Base-by-base conservation (phyloP, 2,113 vertebrate genomes). In the Opisthocomus hoazin region DNA sequence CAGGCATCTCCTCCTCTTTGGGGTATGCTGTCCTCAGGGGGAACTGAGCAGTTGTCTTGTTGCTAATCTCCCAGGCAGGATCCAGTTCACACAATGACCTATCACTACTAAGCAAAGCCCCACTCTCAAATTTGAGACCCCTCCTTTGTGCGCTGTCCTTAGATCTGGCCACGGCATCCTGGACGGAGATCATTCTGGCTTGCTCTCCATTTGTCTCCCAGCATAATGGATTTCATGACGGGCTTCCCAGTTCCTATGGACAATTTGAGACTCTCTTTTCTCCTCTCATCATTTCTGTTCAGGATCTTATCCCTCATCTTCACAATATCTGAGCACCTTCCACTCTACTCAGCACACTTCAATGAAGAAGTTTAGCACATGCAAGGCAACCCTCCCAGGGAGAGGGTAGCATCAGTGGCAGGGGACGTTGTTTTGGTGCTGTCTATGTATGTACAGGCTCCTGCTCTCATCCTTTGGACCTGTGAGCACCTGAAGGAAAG, bases 171-270 rank as follows among this genome's bases (percentile, higher is more conserved):
- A 43, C 71, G 50, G 16, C 41, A 34, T 27, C 32, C n/a, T 4
- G 3, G 21, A 54, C 0, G 0, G 53, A 63, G 53, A 27, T 20
- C 8, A 5, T 61, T 57, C 36, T 73, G 48, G 18, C 22, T 50
- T 75, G 24, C 20, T 51, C 16, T 17, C 46, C 11, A 0, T 23
- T 69, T 83, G 9, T 56, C 11, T 51, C 36, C 53, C 30, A 64
- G 5, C 51, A 63, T 16, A 7, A 16, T 24, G 19, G 15, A 5
- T 46, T 95, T 75, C 22, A 6, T 26, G 21, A 6, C 50, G 81
- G 29, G 9, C 6, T 48, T 84, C 45, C 34, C 10, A n/a, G n/a
- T n/a, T 73, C 34, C 46, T 36, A 1, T 36, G 39, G 43, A 41
- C 23, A 10, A 7, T 21, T 34, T 53, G 15, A 68, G 34, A 80